These are phyloP conservation scores for Hippoglossus stenolepis DNA, from an alignment of 2,113 vertebrate genomes.

Conservation along the genomic window DNA sequence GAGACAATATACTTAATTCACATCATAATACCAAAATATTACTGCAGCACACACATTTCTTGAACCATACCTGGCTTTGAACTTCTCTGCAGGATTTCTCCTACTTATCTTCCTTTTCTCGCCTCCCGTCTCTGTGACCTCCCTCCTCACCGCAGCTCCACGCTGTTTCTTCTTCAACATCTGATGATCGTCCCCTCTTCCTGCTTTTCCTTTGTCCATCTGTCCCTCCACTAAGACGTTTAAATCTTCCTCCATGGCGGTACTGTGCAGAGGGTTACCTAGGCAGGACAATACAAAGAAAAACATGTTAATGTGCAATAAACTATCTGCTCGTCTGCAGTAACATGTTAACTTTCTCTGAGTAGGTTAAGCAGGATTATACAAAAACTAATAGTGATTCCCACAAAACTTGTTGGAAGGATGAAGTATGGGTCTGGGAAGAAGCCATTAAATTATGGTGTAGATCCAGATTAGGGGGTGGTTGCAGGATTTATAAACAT, in stretches of 20 bases:
- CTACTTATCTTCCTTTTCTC: neutral
- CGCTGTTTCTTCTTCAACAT: neutral
- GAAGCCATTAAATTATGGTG: too few species aligned
- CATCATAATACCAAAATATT: neutral
- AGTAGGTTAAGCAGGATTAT: too few species aligned
- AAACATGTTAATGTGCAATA: neutral
- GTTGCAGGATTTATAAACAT: too few species aligned
- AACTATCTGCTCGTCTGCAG: neutral
- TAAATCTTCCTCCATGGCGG: constrained; percentile 68
- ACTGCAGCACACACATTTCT: neutral
- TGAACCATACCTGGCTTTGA: constrained; percentile 26
- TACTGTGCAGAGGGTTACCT: constrained; percentile 74
- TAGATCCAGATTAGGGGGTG: too few species aligned
- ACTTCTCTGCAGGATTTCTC: neutral
- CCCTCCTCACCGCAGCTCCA: constrained; percentile 25
- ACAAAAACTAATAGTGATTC: too few species aligned
- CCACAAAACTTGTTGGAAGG: too few species aligned
- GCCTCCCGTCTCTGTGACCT: neutral
- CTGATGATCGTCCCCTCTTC: neutral
- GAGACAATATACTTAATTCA: neutral
- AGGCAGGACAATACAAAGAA: neutral
- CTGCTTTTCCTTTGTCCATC: neutral
- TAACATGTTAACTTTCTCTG: neutral
- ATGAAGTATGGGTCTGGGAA: too few species aligned
- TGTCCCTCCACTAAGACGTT: neutral